Evolutionary conservation across 92 coral and sea anemone species (phyloP).

Genomic region (Phenganax subtilis): DNA sequence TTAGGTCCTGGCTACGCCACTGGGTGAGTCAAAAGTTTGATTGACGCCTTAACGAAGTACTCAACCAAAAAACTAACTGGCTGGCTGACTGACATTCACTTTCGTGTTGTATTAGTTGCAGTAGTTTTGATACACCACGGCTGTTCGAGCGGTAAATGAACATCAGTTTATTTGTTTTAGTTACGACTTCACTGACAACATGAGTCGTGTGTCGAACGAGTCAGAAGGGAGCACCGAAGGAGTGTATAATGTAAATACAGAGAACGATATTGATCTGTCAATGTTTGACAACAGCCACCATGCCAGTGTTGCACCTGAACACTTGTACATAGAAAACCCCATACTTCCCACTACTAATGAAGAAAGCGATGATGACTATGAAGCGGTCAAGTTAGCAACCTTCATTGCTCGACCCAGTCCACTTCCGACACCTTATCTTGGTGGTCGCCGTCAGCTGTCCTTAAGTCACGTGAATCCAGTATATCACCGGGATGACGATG

Average conservation of each 20-base stretch:
- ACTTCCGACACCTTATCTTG: constrained; percentile 16
- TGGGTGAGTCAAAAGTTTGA: background rate
- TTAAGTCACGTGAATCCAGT: background rate
- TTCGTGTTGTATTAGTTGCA: too few species aligned
- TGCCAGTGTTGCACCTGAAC: constrained; percentile 22
- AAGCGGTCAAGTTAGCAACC: constrained; percentile 25
- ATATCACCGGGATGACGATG: constrained; percentile 6
- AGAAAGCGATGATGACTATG: constrained; percentile 28
- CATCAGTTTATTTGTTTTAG: background rate
- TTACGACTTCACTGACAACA: constrained; percentile 20
- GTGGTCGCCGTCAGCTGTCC: background rate
- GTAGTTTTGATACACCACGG: too few species aligned
- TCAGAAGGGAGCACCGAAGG: constrained; percentile 61
- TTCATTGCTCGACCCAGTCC: constrained; percentile 38
- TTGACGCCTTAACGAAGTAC: background rate
- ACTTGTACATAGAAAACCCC: constrained; percentile 34
- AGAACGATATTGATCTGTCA: constrained; percentile 65
- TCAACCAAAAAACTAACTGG: background rate
- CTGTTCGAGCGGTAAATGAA: too few species aligned
- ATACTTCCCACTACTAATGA: constrained; percentile 4
- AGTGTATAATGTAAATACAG: constrained; percentile 60
- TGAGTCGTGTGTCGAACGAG: constrained; percentile 38
- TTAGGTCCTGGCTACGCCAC: too few species aligned
- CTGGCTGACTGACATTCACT: too few species aligned
- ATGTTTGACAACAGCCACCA: constrained; percentile 66